Percentiles rank a stretch among this genome's conserved stretches.
Conservation (phyloP, 1,140 invertebrate genomes). For the Pseudomyrmex dendroicus region DNA sequence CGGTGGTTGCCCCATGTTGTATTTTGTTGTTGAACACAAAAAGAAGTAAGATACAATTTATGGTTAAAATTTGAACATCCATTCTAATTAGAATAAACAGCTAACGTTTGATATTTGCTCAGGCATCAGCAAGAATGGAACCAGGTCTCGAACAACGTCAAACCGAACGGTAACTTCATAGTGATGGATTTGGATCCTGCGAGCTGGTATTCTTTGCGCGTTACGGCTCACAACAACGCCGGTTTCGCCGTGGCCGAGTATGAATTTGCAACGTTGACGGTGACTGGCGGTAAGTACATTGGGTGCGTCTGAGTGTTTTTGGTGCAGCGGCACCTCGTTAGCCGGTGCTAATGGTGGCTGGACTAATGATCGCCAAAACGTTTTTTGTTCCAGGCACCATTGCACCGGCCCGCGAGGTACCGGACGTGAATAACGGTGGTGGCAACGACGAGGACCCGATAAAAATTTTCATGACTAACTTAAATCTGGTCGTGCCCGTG, state of each 20-base stretch:
- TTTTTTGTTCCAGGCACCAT: constrained; percentile 95
- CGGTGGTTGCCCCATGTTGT: constrained; percentile 97
- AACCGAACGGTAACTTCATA: constrained; percentile 95
- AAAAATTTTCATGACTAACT: constrained; percentile 93
- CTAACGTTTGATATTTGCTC: constrained; percentile 63
- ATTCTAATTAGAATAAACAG: background rate
- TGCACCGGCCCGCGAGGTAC: constrained; percentile 94
- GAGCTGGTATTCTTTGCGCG: constrained; percentile 95
- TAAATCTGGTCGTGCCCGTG: constrained; percentile 97
- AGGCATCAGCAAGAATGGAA: constrained; percentile 95
- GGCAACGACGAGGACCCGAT: constrained; percentile 90
- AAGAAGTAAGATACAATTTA: constrained; percentile 89
- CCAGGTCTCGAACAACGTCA: constrained; percentile 96
- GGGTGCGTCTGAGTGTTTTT: background rate
- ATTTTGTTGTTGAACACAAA: constrained; percentile 98
- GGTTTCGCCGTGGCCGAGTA: constrained; percentile 97
- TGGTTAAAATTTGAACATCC: background rate
- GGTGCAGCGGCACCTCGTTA: constrained; percentile 70
- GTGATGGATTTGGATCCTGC: constrained; percentile 96
- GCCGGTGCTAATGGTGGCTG: constrained; percentile 84
- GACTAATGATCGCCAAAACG: constrained; percentile 65
- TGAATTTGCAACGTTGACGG: constrained; percentile 97
- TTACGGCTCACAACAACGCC: constrained; percentile 98
- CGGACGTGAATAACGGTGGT: constrained; percentile 87
- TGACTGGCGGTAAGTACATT: constrained; percentile 92